Evolutionary conservation across 2,888 invertebrate species (phyloP), one percentile per base, ranked within the genome.

Genomic region (Pristionchus entomophagus): DNA sequence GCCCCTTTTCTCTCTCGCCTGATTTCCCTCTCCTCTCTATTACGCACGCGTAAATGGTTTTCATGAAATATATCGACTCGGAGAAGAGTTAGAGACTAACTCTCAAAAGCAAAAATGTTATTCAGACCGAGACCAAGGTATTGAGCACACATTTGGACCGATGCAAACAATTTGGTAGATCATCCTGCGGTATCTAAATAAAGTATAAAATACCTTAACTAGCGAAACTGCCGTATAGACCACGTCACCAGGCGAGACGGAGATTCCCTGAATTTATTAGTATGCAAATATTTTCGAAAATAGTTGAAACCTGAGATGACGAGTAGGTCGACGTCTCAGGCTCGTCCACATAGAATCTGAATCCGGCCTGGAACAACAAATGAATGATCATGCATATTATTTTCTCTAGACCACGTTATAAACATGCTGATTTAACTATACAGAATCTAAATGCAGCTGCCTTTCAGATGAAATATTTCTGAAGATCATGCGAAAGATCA

Each of bases 281-380:
- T 3, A 32, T 65, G 17, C 6, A 29, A 22, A 17, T 69, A 26
- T 14, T 41, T 69, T 41, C 14, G 12, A 35, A 8, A 32, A 35
- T 35, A 32, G 14, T 45, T 6, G 12, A 19, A 32, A 81, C 81
- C 81, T 81, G 81, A 6, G 81, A 81, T 8, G 81, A 51, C 12
- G 51, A 51, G n/a, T 81, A 81, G 22, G 81, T 81, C 12, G 53
- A 51, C 38, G 88, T 89, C 69, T 89, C 86, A 17, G 87, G 86
- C 19, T 89, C 87, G 86, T 92, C 92, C 19, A 92, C 89, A 83
- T 89, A 93, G 86, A 89, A 93, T 35, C 92, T 87, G 86, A 91
- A 92, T 19, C 92, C 92, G 69, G 89, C 91, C 84, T 92, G 91
- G 45, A 45, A 45, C 45, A 45, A 45, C 45, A 45, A 45, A 10